Conservation (phyloP, 2,888 invertebrate genomes). For the Brenthis ino region DNA sequence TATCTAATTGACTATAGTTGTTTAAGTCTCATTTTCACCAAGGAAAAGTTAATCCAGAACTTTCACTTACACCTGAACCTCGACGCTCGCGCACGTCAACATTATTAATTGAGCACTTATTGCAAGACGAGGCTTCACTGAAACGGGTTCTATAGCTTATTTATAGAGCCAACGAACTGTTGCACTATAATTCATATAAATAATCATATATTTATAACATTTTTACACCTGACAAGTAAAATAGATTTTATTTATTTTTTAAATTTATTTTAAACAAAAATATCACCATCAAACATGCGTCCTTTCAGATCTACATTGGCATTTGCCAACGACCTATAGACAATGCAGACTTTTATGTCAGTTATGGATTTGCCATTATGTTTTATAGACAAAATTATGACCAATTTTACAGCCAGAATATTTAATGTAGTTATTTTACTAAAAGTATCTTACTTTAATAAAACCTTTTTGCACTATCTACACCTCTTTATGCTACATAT, state of each 20-base stretch:
- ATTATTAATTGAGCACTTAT: conserved; percentile 62
- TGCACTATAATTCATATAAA: conserved; percentile 3
- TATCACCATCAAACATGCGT: conserved; percentile 57
- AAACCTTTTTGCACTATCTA: too few species aligned
- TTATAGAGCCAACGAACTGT: background rate
- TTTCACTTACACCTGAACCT: conserved; percentile 65
- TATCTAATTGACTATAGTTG: conserved; percentile 50
- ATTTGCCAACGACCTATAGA: conserved; percentile 52
- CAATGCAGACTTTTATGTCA: conserved; percentile 48
- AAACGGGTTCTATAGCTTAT: conserved; percentile 37
- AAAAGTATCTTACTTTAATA: too few species aligned
- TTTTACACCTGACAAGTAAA: conserved; percentile 15
- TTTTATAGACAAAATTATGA: conserved; percentile 14
- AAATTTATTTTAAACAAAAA: conserved; percentile 23
- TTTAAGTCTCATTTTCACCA: conserved; percentile 56
- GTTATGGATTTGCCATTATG: conserved; percentile 54
- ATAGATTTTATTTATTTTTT: conserved; percentile 29
- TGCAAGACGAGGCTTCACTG: conserved; percentile 56
- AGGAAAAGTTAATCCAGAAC: conserved; percentile 51
- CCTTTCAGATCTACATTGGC: conserved; percentile 50
- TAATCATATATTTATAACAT: conserved; percentile 5
- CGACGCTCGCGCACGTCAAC: conserved; percentile 68
- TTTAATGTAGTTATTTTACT: too few species aligned
- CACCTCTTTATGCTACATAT: too few species aligned
- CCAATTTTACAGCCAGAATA: background rate